A percentile compares a stretch with the other conserved stretches of the same genome.
phyloP scores from a whole-genome alignment of 2,888 invertebrate genomes.

The Creontiades dilutus region DNA sequence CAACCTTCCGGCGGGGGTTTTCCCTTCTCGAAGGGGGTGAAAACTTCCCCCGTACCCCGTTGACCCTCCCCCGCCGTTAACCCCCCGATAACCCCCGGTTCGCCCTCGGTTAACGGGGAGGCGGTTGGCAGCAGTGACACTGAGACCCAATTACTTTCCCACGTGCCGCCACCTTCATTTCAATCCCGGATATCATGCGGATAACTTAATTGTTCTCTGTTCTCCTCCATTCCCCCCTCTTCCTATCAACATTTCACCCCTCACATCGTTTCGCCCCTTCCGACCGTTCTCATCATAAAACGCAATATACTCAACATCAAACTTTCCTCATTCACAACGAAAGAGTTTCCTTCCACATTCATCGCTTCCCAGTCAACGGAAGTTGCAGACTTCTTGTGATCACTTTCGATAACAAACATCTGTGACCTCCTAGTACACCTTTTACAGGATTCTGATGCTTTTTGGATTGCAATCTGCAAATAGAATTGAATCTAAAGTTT shows the following conservation, averaged over 20 bases:
- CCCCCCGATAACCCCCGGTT: neutral
- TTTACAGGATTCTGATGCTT: no score
- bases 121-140: conserved; percentile 46
- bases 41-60: neutral
- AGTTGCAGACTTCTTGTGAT: no score
- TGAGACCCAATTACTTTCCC: conserved; percentile 71
- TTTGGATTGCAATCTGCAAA: no score
- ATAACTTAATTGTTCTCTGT: conserved; percentile 61
- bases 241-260: neutral
- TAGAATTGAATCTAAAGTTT: no score
- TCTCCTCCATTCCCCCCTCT: neutral
- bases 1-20: conserved; percentile 62
- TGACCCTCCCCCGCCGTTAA: neutral
- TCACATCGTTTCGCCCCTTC: neutral
- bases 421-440: no score
- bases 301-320: neutral
- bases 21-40: conserved; percentile 46
- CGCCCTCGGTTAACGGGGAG: conserved; percentile 1
- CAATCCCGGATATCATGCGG: conserved; percentile 70
- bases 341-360: neutral
- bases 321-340: conserved; percentile 2
- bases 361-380: no score
- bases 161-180: conserved; percentile 69
- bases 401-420: no score
- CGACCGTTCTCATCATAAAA: conserved; percentile 13